phyloP scores from a whole-genome alignment of 2,797 vertebrate species.

The Eulemur rubriventer region DNA sequence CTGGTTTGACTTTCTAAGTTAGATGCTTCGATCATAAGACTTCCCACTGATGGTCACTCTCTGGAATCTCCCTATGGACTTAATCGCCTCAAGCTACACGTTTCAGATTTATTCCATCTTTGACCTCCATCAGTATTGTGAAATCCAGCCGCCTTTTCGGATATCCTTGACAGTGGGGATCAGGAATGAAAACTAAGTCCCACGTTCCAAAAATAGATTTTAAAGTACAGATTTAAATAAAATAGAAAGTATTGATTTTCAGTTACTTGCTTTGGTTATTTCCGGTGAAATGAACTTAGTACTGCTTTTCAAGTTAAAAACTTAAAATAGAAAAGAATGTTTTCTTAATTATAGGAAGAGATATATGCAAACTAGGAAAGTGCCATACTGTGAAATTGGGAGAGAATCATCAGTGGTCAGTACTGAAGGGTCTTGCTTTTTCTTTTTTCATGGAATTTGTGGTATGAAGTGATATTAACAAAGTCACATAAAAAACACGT shows the following conservation, averaged over 20 bases:
- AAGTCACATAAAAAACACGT: conserved; percentile 60
- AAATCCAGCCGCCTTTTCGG: not conserved
- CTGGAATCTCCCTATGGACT: not conserved
- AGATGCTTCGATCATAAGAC: not conserved
- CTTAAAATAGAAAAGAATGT: conserved; percentile 66
- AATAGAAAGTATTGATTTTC: not conserved
- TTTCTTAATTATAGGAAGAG: conserved; percentile 36
- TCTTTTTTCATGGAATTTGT: not conserved
- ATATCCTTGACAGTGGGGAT: not conserved
- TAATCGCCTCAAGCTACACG: not conserved
- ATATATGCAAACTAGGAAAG: conserved; percentile 3
- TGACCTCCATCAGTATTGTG: not conserved
- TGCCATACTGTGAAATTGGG: not conserved
- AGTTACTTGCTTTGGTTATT: not conserved
- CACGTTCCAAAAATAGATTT: not conserved
- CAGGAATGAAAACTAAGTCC: not conserved
- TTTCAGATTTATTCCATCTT: not conserved
- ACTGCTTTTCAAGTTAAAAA: not conserved
- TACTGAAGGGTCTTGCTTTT: not conserved
- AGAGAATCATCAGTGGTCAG: conserved; percentile 29
- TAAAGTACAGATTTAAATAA: conserved; percentile 8
- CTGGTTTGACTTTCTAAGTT: not conserved
- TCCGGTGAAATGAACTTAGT: not conserved
- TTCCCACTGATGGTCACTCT: not conserved
- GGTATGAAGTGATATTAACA: conserved; percentile 56